phyloP scores from a whole-genome alignment of 2,888 invertebrate species.

The Ennomos erosarius region DNA sequence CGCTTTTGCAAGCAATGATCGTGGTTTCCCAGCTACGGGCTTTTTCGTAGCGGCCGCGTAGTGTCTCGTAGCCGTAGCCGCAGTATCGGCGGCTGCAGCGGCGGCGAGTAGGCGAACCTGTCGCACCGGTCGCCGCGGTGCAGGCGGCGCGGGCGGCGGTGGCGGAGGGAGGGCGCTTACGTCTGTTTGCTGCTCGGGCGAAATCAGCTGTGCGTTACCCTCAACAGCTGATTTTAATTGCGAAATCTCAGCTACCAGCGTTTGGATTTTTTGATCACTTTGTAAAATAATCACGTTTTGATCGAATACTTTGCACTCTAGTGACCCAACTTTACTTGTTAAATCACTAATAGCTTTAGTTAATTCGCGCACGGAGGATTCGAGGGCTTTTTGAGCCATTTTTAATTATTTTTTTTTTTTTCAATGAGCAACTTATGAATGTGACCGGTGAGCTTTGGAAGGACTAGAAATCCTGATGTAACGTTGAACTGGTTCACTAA shows the following conservation, averaged over 20 bases:
- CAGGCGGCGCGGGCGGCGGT: not conserved
- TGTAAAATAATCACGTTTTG: not conserved
- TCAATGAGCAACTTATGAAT: too few relatives aligned
- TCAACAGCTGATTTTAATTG: not conserved
- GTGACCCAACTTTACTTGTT: not conserved
- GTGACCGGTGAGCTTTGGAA: too few relatives aligned
- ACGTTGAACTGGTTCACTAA: too few relatives aligned
- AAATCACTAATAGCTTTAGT: not conserved
- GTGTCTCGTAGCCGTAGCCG: not conserved
- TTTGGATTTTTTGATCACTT: not conserved
- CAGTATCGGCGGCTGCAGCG: not conserved
- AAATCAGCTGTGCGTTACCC: not conserved
- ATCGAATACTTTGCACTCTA: not conserved
- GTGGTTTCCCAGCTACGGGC: not conserved
- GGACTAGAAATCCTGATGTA: too few relatives aligned
- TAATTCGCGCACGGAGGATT: not conserved
- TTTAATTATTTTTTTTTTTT: too few relatives aligned
- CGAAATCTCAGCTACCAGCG: not conserved
- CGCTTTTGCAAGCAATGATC: not conserved
- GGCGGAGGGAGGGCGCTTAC: slow-evolving; percentile 1
- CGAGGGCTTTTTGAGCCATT: slow-evolving; percentile 1
- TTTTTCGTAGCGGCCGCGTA: slow-evolving; percentile 1
- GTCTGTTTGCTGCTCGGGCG: not conserved
- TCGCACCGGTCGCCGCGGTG: not conserved
- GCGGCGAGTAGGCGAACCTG: not conserved